phyloP scores from a whole-genome alignment of 2,113 vertebrate genomes.

The Etheostoma spectabile region DNA sequence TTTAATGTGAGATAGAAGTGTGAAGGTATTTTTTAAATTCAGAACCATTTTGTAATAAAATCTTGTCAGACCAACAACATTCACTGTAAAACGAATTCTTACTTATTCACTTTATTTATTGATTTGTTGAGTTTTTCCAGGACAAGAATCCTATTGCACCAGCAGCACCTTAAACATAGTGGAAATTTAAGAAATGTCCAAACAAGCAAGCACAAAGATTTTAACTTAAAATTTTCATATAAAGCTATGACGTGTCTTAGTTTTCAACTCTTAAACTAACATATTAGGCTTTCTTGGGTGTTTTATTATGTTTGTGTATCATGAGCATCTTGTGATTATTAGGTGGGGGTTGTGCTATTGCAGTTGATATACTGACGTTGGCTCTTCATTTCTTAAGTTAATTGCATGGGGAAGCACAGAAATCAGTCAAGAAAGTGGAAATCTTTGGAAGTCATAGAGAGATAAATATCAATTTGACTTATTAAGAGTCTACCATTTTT shows the following conservation, averaged over 20 bases:
- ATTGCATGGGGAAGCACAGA: not conserved
- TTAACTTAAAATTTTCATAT: no score
- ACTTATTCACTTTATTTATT: not conserved
- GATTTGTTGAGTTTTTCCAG: no score
- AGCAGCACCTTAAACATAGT: no score
- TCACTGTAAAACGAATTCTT: not conserved
- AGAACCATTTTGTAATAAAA: constrained; percentile 16
- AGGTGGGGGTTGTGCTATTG: not conserved
- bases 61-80: not conserved
- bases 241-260: not conserved
- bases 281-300: not conserved
- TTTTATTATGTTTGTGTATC: not conserved
- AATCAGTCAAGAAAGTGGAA: constrained; percentile 17
- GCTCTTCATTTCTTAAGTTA: not conserved
- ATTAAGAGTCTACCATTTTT: not conserved
- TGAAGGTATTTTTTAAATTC: constrained; percentile 7
- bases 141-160: no score
- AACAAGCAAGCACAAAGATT: no score
- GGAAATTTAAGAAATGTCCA: no score
- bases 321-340: not conserved
- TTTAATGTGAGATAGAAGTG: not conserved
- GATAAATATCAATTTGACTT: not conserved
- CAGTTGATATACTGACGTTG: not conserved
- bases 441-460: constrained; percentile 3
- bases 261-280: not conserved